Base-by-base conservation (phyloP, 2,113 vertebrate species). In the Platysternon megacephalum region DNA sequence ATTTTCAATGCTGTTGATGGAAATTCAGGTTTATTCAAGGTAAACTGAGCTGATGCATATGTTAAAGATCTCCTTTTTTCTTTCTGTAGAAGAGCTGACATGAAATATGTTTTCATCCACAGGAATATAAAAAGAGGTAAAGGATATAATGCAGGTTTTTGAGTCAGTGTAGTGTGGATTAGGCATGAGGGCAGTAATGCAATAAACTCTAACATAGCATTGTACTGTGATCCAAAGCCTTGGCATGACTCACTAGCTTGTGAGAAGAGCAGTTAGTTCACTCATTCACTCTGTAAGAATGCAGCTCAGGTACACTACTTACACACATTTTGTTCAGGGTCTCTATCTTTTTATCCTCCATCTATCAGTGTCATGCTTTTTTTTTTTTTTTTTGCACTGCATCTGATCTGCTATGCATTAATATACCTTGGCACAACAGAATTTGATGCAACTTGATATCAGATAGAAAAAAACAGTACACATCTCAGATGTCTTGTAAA, bases 231-330 rank as follows among this genome's bases (percentile, higher is more conserved):
- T 86, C 13, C 6, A 39, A 80, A 90, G 58, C 11, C 74, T 79
- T 10, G 11, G 86, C 21, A n/a, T 84, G 55, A 86, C 42, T 85
- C 29, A 53, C 8, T 8, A 85, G 6, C 72, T 90, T 94, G 65
- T 65, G 85, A 97, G 42, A 78, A 78, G 74, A 39, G 17, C 39
- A 72, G 74, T 88, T 90, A 88, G 88, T 96, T 97, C 2, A 87
- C 85, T 82, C 90, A 51, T 82, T 91, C 39, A 1, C 39, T 90
- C 32, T 94, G 49, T 35, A 93, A 79, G 88, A 91, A 88, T 85
- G 4, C 17, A 93, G 21, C 24, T 91, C 44, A 87, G 91, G 44
- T 6, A 95, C 1, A 1, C 6, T 81, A 12, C 2, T 78, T 32
- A 22, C 56, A 29, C 87, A 96, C 95, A 85, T 9, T 84, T 91